Evolutionary conservation across 1,140 invertebrate species (phyloP).

Genomic region (Papilio helenus): DNA sequence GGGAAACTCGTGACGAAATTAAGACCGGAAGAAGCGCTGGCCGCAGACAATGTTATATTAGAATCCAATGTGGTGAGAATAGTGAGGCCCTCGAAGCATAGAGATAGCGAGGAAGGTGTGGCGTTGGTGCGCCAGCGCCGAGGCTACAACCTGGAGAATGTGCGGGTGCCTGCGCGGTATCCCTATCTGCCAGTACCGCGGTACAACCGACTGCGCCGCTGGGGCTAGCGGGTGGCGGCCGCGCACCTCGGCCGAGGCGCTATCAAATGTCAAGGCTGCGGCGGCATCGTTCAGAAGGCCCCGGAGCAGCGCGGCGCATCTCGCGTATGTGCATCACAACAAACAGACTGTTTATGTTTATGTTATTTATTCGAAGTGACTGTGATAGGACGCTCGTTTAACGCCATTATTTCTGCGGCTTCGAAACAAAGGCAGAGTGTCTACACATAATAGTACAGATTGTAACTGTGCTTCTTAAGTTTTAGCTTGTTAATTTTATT

Average conservation of each 20-base stretch:
- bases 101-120: constrained; percentile 48
- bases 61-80: constrained; percentile 77
- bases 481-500: constrained; percentile 27
- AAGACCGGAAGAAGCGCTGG: constrained; percentile 70
- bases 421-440: constrained; percentile 51
- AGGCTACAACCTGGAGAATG: constrained; percentile 82
- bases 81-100: constrained; percentile 61
- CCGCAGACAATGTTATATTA: constrained; percentile 77
- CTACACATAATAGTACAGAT: constrained; percentile 49
- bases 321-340: constrained; percentile 50
- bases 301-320: constrained; percentile 61
- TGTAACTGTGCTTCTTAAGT: constrained; percentile 14
- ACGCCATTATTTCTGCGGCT: constrained; percentile 54
- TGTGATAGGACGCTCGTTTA: constrained; percentile 71
- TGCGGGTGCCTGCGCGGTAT: constrained; percentile 77
- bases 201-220: constrained; percentile 72
- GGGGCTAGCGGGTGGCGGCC: constrained; percentile 78
- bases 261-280: constrained; percentile 77
- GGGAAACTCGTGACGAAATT: constrained; percentile 70
- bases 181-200: constrained; percentile 71
- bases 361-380: constrained; percentile 71
- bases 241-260: constrained; percentile 44
- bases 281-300: constrained; percentile 55
- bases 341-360: constrained; percentile 60
- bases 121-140: constrained; percentile 71